These are phyloP conservation scores for Spilarctia lutea DNA, from an alignment of 2,888 invertebrate genomes.

Conservation along the genomic window DNA sequence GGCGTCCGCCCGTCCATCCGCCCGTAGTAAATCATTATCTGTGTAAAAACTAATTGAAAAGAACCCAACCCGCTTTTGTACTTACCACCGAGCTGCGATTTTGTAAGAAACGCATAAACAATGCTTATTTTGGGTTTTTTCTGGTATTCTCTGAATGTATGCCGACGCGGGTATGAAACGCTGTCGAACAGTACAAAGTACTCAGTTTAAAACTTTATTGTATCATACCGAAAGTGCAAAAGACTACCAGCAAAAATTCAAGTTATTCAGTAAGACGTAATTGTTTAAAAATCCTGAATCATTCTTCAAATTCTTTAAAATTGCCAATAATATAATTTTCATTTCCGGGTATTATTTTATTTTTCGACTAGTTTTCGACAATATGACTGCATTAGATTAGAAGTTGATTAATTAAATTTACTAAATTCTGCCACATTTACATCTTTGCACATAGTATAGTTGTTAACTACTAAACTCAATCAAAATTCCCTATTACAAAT, in stretches of 20 bases:
- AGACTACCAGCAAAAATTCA: neutral
- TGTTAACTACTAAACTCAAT: neutral
- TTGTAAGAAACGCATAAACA: slow-evolving; percentile 55
- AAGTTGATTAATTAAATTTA: neutral
- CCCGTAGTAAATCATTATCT: slow-evolving; percentile 78
- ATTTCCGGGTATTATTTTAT: too few relatives aligned
- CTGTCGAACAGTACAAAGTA: slow-evolving; percentile 1
- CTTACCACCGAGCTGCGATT: slow-evolving; percentile 56
- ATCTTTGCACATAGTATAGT: neutral
- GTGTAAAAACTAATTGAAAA: slow-evolving; percentile 81
- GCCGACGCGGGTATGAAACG: neutral
- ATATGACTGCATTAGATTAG: neutral
- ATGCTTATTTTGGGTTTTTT: slow-evolving; percentile 51
- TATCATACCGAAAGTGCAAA: slow-evolving; percentile 27
- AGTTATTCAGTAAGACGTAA: neutral
- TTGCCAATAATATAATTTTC: neutral
- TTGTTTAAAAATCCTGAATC: neutral
- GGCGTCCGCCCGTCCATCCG: slow-evolving; percentile 45
- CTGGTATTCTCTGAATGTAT: slow-evolving; percentile 39
- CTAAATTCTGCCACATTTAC: neutral
- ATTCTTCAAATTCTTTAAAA: neutral
- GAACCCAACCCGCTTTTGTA: slow-evolving; percentile 72
- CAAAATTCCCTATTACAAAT: neutral
- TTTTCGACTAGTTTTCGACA: too few relatives aligned
- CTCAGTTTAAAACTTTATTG: slow-evolving; percentile 4